These are phyloP conservation scores for Micromesistius poutassou DNA, from an alignment of 2,797 vertebrate species.

Conservation along the genomic window DNA sequence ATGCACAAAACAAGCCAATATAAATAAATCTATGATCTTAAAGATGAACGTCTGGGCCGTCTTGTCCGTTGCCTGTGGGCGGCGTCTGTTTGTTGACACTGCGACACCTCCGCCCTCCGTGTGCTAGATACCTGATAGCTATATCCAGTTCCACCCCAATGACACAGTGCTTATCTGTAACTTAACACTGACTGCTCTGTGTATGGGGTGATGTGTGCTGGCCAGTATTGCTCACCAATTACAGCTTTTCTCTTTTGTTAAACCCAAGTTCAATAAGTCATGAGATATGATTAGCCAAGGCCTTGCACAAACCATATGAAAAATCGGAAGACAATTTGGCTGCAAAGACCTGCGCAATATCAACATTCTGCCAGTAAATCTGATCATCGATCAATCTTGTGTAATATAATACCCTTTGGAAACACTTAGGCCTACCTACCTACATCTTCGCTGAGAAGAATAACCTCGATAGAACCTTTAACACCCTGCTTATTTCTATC, in stretches of 20 bases:
- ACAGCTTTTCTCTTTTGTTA: not conserved
- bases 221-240: not conserved
- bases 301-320: not conserved
- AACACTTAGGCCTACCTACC: not conserved
- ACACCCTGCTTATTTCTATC: not conserved
- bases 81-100: constrained; percentile 2
- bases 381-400: not conserved
- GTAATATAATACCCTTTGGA: not conserved
- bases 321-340: not conserved
- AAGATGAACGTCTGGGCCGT: not conserved
- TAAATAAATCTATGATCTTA: not conserved
- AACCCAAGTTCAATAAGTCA: not conserved
- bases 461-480: not conserved
- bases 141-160: constrained; percentile 34
- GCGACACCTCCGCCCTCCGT: constrained; percentile 8
- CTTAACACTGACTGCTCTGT: not conserved
- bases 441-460: not conserved
- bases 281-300: not conserved
- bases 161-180: constrained; percentile 10
- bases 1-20: not conserved
- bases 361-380: constrained; percentile 1
- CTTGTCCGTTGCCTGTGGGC: not conserved
- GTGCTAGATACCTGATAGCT: constrained; percentile 30
- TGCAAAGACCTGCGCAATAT: not conserved
- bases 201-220: not conserved